Base-by-base conservation (phyloP, 2,113 vertebrate genomes). In the Setophaga coronata region DNA sequence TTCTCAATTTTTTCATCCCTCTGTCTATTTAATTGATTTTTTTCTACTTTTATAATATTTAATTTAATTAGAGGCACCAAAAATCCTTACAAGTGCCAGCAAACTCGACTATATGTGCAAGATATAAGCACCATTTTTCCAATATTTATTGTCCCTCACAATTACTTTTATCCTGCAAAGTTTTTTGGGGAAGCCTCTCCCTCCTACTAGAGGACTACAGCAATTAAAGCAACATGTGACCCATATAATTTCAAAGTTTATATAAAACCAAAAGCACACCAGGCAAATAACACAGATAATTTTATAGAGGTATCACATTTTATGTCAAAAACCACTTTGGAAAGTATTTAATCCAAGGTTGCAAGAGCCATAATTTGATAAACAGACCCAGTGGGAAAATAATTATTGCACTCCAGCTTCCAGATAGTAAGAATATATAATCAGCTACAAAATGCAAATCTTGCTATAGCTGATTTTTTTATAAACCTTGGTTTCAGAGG, bases 391-490 rank as follows among this genome's bases (percentile, higher is more conserved):
- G 4, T 60, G 12, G 23, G 20, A 74, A 70, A 43, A 81, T 7
- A 56, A 57, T 76, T 82, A 34, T 43, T 76, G 7, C 53, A 18
- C 10, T 89, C 21, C n/a, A 57, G 17, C 19, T 82, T 85, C 43
- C n/a, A 73, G 48, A 21, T 43, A 62, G 72, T 50, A 69, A 69
- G 82, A 81, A 2, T 16, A 58, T 51, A 42, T 66, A 78, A 54
- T 18, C 42, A 81, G 5, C 42, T 58, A 36, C 25, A 66, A 89
- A 92, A 61, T 54, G 17, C 4, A 3, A 83, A 29, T 31, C 83
- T 94, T 95, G 82, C 71, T 91, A 70, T 28, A 66, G 48, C 40
- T 95, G 66, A 94, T 96, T 97, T 97, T 98, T 94, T 79, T 93
- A 84, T 88, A 94, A 95, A 89, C 51, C 20, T 93, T 87, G 26